Evolutionary conservation across 1,140 invertebrate species (phyloP).

Genomic region (Trissolcus basalis): DNA sequence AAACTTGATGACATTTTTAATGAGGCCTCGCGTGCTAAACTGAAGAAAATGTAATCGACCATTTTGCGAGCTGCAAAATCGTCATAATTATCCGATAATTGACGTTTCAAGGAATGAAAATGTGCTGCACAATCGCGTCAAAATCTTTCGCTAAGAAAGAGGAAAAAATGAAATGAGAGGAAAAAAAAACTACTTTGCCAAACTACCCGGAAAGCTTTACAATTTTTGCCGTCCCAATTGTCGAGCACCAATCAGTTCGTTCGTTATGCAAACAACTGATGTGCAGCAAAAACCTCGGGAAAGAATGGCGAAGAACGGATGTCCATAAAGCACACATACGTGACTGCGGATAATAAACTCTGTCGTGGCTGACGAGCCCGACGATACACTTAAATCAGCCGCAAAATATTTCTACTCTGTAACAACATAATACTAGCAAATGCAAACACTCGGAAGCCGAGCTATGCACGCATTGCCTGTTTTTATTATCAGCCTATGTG

Average conservation of each 20-base stretch:
- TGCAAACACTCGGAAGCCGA: conserved; percentile 20
- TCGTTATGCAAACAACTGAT: conserved; percentile 18
- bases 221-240: background rate
- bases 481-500: conserved; percentile 5
- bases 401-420: conserved; percentile 33
- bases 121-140: background rate
- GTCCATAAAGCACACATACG: conserved; percentile 26
- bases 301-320: conserved; percentile 11
- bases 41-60: background rate
- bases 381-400: conserved; percentile 30
- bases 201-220: no score
- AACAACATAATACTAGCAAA: conserved; percentile 22
- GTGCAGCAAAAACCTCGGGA: conserved; percentile 8
- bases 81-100: background rate
- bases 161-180: background rate
- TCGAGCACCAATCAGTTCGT: conserved; percentile 2
- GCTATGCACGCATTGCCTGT: conserved; percentile 17
- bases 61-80: background rate
- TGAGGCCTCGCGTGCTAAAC: background rate
- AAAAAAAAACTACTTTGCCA: background rate
- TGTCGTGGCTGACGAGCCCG: background rate
- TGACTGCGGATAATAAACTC: conserved; percentile 33
- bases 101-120: background rate
- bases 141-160: background rate
- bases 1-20: conserved; percentile 3